Base-by-base conservation (phyloP, 2,888 invertebrate genomes). In the Erpobdella octoculata region DNA sequence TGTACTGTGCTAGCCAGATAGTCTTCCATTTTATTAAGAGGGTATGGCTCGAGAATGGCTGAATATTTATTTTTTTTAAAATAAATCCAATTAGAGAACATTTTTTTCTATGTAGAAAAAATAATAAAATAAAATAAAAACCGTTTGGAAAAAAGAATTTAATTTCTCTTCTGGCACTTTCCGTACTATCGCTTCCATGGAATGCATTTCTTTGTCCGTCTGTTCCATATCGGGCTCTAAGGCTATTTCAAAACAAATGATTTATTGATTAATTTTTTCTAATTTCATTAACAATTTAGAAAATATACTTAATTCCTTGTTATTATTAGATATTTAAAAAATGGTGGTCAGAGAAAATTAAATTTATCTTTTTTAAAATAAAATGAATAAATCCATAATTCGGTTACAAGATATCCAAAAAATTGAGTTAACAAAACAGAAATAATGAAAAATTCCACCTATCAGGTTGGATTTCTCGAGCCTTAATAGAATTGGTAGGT, bases 91-190 rank as follows among this genome's bases (percentile, higher is more conserved):
- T 53, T n/a, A 53, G 9, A 18, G 41, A 12, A 12, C 9, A 41
- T 41, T 2, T 25, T 53, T 53, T 25, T 25, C 8, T 53, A 25
- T 6, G 1, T 5, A 6, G 4, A 48, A 53, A 8, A n/a, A 53
- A 25, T 53, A 3, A 46, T n/a, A 25, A 1, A 21, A 18, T 4
- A 1, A 53, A 53, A 53, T 53, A 53, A 53, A 21, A 85, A 91
- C 91, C 88, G 78, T 88, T 87, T 0, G 92, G 91, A 83, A 91
- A 93, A 83, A 94, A 92, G 83, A 91, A 93, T 80, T 89, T 88
- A 77, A 93, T 91, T 84, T 94, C 93, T 74, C 88, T 86, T 68
- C 88, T 86, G 0, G 92, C 89, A 64, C 87, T 87, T 0, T 85
- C 83, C 21, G 85, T 82, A 78, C 86, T 87, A 74, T 87, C 87